These are phyloP conservation scores for Rhinophrynus dorsalis DNA, from an alignment of 2,797 vertebrate genomes.

Conservation along the genomic window DNA sequence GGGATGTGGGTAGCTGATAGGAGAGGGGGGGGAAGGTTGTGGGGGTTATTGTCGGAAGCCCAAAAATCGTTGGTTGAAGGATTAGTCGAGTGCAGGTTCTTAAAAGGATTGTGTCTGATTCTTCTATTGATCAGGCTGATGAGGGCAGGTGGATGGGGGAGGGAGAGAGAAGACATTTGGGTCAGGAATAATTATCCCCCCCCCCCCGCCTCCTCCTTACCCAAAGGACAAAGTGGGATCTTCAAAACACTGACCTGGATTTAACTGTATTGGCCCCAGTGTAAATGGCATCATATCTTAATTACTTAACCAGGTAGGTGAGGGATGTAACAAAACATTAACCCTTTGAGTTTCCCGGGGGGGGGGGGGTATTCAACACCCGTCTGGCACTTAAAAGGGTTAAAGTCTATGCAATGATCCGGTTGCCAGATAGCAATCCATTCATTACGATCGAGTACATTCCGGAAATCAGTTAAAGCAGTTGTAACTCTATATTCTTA, in stretches of 20 bases:
- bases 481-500: too few relatives aligned
- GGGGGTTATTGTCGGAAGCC: neutral
- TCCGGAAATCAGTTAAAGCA: too few relatives aligned
- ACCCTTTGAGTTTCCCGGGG: too few relatives aligned
- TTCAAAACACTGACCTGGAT: conserved; percentile 17
- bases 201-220: too few relatives aligned
- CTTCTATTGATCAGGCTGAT: conserved; percentile 41
- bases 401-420: too few relatives aligned
- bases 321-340: too few relatives aligned
- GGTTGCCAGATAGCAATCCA: too few relatives aligned
- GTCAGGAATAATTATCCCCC: conserved; percentile 30
- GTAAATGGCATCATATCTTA: too few relatives aligned
- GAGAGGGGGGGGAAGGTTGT: neutral
- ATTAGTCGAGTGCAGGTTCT: conserved; percentile 17
- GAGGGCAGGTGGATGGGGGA: conserved; percentile 19
- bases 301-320: too few relatives aligned
- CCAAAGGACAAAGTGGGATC: conserved; percentile 7
- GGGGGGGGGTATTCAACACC: too few relatives aligned
- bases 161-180: neutral
- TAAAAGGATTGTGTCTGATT: conserved; percentile 45
- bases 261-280: neutral
- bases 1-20: neutral
- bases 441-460: too few relatives aligned
- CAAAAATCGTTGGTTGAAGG: conserved; percentile 30
- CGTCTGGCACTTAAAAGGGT: too few relatives aligned